Evolutionary conservation across 2,113 vertebrate genomes (phyloP).

Genomic region (Ptilonorhynchus violaceus): DNA sequence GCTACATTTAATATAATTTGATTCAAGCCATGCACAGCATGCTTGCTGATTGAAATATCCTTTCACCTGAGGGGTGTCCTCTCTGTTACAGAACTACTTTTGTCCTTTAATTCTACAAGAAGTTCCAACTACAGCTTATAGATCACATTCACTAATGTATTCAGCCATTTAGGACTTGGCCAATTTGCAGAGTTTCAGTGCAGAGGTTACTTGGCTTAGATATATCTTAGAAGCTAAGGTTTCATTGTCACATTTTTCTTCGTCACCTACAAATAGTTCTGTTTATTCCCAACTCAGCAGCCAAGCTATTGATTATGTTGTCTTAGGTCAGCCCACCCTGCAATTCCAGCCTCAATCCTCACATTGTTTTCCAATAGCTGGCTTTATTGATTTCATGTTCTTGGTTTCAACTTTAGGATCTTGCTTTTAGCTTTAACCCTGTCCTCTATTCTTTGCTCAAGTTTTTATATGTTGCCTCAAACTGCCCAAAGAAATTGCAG

Average conservation of each 20-base stretch:
- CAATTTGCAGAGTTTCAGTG: neutral
- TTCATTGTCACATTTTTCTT: neutral
- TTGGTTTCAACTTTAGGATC: neutral
- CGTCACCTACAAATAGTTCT: neutral
- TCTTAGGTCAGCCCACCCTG: neutral
- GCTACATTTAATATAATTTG: neutral
- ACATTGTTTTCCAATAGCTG: conserved; percentile 16
- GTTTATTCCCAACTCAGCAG: conserved; percentile 25
- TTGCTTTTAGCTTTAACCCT: neutral
- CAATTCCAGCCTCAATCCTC: neutral
- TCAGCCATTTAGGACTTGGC: neutral
- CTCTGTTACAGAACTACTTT: neutral
- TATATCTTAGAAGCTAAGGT: neutral
- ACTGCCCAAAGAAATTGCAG: neutral
- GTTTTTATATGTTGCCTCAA: neutral
- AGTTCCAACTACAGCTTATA: neutral
- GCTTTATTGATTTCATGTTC: neutral
- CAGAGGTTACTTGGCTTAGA: neutral
- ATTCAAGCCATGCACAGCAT: neutral
- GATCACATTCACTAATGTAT: neutral
- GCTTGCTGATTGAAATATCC: neutral
- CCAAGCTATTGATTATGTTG: neutral
- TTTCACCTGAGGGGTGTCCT: neutral
- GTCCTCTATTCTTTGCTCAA: neutral
- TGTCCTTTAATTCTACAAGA: neutral